Evolutionary conservation across 1,140 invertebrate species (phyloP).

Genomic region (Xylocopa sonorina): DNA sequence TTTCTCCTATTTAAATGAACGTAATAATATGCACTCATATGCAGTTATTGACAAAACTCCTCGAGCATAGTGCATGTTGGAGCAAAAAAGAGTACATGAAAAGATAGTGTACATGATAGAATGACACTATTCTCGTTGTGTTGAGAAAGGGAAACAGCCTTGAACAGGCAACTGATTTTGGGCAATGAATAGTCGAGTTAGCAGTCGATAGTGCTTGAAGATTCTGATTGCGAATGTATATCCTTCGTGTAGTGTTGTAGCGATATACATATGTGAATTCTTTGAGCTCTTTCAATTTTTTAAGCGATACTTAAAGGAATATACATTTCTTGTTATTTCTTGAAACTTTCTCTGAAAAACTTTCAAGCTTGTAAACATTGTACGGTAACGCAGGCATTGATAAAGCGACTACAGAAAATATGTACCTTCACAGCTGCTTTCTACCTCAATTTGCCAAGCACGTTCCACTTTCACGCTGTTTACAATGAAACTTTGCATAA

Average conservation of each 20-base stretch:
- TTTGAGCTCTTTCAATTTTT: neutral
- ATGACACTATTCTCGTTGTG: neutral
- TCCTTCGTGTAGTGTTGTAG: neutral
- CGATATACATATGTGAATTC: neutral
- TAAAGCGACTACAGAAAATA: neutral
- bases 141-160: accelerated
- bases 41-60: too few relatives aligned
- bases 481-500: neutral
- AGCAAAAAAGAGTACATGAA: too few relatives aligned
- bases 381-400: neutral
- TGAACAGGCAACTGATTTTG: neutral
- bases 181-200: neutral
- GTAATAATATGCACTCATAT: too few relatives aligned
- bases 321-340: too few relatives aligned
- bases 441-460: too few relatives aligned
- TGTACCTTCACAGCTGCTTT: too few relatives aligned
- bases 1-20: too few relatives aligned
- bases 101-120: too few relatives aligned
- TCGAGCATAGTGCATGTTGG: too few relatives aligned
- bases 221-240: too few relatives aligned
- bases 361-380: neutral
- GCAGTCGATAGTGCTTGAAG: neutral
- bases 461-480: neutral
- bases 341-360: neutral
- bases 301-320: neutral